Evolutionary conservation across 2,797 vertebrate species (phyloP).

Genomic region (Lemur catta): DNA sequence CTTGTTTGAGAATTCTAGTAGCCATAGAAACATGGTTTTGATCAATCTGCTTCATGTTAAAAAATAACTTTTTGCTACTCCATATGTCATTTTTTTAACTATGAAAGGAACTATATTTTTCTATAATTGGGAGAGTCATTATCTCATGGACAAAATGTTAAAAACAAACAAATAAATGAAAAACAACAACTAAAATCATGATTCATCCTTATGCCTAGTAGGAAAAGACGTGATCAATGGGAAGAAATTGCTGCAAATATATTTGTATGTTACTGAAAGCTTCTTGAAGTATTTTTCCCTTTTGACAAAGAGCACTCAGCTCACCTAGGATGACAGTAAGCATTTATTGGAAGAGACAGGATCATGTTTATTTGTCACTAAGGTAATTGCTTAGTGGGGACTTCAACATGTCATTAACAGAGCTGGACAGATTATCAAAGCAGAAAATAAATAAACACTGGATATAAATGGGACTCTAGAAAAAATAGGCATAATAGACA

Average conservation of each 20-base stretch:
- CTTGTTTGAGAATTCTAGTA: slow-evolving; percentile 65
- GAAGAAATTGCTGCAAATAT: background rate
- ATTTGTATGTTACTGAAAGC: background rate
- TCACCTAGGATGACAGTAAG: background rate
- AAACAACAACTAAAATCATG: background rate
- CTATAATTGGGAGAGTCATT: background rate
- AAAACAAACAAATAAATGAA: background rate
- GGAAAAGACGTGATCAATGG: background rate
- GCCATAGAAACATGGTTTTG: slow-evolving; percentile 61
- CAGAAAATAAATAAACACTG: too few relatives aligned
- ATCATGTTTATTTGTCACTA: background rate
- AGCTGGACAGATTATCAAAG: too few relatives aligned
- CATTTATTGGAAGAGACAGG: slow-evolving; percentile 1
- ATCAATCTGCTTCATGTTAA: slow-evolving; percentile 58
- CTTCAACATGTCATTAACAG: too few relatives aligned
- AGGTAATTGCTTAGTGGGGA: background rate
- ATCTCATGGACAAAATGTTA: background rate
- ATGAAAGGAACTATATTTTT: background rate
- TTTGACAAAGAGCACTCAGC: background rate
- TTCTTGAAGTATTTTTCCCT: background rate
- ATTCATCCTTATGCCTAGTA: background rate
- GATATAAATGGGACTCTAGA: too few relatives aligned
- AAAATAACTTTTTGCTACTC: slow-evolving; percentile 36
- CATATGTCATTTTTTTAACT: background rate
- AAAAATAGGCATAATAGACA: too few relatives aligned